These are phyloP conservation scores for Pipa parva DNA, from an alignment of 2,113 vertebrate genomes.

Conservation along the genomic window DNA sequence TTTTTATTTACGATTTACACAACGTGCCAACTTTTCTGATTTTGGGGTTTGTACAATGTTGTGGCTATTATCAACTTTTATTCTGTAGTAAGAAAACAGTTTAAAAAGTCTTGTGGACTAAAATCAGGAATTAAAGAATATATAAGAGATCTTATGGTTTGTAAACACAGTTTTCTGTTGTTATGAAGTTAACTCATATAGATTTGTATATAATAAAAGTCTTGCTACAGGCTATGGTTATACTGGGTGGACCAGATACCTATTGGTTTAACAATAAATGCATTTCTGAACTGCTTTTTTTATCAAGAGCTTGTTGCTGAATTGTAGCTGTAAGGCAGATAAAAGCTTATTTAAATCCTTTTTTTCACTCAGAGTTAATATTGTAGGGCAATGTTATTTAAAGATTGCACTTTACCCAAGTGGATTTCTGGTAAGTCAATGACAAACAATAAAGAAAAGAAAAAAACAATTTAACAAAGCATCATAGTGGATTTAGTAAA, in stretches of 20 bases:
- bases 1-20: too few relatives aligned
- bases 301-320: not conserved
- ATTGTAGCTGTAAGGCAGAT: constrained; percentile 9
- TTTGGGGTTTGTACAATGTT: too few relatives aligned
- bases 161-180: too few relatives aligned
- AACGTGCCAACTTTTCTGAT: too few relatives aligned
- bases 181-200: too few relatives aligned
- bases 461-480: constrained; percentile 11
- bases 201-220: constrained; percentile 1
- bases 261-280: not conserved
- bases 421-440: constrained; percentile 31
- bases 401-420: constrained; percentile 2
- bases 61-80: too few relatives aligned
- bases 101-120: too few relatives aligned
- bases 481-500: constrained; percentile 1
- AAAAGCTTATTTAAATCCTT: constrained; percentile 14
- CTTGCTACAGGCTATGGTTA: not conserved
- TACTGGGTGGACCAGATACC: not conserved
- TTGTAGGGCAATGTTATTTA: constrained; percentile 29
- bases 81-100: too few relatives aligned
- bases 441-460: constrained; percentile 8
- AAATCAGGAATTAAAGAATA: too few relatives aligned
- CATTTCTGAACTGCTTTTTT: not conserved
- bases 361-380: not conserved
- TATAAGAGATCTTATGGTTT: too few relatives aligned